These are phyloP conservation scores for Trichonephila clavata DNA, from an alignment of 1,140 invertebrate species.

Conservation along the genomic window DNA sequence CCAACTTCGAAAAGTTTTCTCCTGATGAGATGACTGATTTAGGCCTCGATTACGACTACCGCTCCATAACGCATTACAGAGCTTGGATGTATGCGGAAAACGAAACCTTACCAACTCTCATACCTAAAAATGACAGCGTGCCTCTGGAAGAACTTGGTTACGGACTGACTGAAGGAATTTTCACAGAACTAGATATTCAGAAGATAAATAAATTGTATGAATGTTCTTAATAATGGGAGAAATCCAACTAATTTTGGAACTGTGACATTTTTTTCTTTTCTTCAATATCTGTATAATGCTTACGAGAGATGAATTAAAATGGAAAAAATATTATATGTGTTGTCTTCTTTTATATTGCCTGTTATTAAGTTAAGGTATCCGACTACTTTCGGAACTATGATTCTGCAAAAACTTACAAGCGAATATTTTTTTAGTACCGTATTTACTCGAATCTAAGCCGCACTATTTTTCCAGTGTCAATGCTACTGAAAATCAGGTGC, in stretches of 20 bases:
- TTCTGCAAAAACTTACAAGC: too few relatives aligned
- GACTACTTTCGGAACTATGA: too few relatives aligned
- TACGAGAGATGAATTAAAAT: too few relatives aligned
- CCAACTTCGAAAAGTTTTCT: conserved; percentile 82
- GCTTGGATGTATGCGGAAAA: conserved; percentile 83
- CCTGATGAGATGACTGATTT: conserved; percentile 80
- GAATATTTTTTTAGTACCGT: too few relatives aligned
- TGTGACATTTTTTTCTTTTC: too few relatives aligned
- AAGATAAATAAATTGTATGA: conserved; percentile 71
- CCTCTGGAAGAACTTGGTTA: conserved; percentile 17
- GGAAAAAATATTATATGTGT: too few relatives aligned
- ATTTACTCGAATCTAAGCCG: too few relatives aligned
- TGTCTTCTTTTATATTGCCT: too few relatives aligned
- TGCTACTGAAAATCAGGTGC: too few relatives aligned
- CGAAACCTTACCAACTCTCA: conserved; percentile 82
- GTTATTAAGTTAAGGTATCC: too few relatives aligned
- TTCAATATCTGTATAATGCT: neutral
- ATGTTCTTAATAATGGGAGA: neutral
- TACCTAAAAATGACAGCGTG: conserved; percentile 78
- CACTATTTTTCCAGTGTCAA: too few relatives aligned
- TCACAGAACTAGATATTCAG: conserved; percentile 47
- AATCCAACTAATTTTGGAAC: too few relatives aligned
- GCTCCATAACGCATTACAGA: conserved; percentile 82
- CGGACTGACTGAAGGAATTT: conserved; percentile 15
- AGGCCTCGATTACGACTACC: conserved; percentile 83